Evolutionary conservation across 2,888 invertebrate species (phyloP), one percentile per base, ranked within the genome.

Genomic region (Reticulitermes lucifugus): DNA sequence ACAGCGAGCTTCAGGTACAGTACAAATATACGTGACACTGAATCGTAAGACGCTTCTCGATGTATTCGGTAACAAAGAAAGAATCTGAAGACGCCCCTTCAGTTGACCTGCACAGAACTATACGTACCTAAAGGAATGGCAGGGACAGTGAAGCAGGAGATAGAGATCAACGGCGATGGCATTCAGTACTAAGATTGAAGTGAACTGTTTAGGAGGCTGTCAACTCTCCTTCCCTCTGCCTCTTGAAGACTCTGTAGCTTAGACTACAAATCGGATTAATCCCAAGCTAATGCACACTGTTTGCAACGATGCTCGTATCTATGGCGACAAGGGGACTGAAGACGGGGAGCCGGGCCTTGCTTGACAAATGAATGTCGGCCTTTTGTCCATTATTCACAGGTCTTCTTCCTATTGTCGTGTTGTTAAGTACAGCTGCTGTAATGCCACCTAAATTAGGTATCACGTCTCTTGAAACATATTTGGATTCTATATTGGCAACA

Each of bases 301-400:
- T 79, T 79, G 25, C 79, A 79, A 55, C 46, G 29, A 46, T 51
- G 79, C 29, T 43, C 25, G 79, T 46, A 51, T 79, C 79, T 79
- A 79, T 79, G 79, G 79, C 51, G 79, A 79, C 79, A 46, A 46
- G 79, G 79, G 29, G 75, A 12, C 14, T 21, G 35, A 18, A 9
- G 46, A 46, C 4, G 1, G 46, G 12, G 46, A 7, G 12, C 46
- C 9, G 46, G 46, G 77, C 43, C 43, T 77, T 77, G 43, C 46
- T 77, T 77, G 79, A 79, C 79, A 79, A 79, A 79, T 79, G 79
- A 79, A 29, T 79, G 51, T 79, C 79, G 79, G 51, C 79, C 75
- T 43, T 79, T 18, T n/a, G 55, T 43, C 51, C 79, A 79, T 79
- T 79, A 79, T 55, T 79, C 79, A 79, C 75, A 43, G 14, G 35